Conservation (phyloP, 64 coral and sea anemone genomes). For the Stichodactyla mertensii region DNA sequence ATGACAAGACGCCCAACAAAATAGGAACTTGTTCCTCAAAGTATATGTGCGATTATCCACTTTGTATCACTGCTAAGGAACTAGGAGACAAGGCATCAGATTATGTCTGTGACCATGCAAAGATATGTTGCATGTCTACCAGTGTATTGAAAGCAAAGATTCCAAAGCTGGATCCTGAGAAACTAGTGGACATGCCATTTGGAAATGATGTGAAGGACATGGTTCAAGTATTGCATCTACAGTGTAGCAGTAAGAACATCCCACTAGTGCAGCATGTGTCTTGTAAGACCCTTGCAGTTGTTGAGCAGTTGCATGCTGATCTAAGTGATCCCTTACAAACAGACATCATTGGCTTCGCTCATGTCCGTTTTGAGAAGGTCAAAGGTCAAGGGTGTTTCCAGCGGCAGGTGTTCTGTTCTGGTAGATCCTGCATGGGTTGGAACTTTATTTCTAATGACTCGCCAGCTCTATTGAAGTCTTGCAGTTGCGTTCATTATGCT, state of each 20-base stretch:
- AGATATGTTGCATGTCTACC: conserved; percentile 36
- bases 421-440: conserved; percentile 75
- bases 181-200: conserved; percentile 32
- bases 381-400: conserved; percentile 29
- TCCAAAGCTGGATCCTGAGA: conserved; percentile 47
- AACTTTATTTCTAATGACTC: conserved; percentile 47
- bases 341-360: conserved; percentile 74
- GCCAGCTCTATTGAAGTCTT: conserved; percentile 15
- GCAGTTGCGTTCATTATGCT: conserved; percentile 76
- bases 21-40: background rate
- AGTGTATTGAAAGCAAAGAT: conserved; percentile 43
- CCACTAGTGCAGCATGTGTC: conserved; percentile 73
- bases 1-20: background rate
- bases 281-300: conserved; percentile 71
- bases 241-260: conserved; percentile 47
- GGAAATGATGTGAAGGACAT: conserved; percentile 44
- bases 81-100: conserved; percentile 29
- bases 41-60: conserved; percentile 84
- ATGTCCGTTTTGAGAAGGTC: conserved; percentile 84
- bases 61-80: conserved; percentile 79
- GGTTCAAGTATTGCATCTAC: conserved; percentile 36
- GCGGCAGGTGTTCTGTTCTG: conserved; percentile 79
- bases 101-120: conserved; percentile 88
- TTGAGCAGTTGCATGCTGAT: conserved; percentile 65
- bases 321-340: conserved; percentile 26